Evolutionary conservation across 2,797 vertebrate genomes (phyloP).

Genomic region (Denticeps clupeoides): DNA sequence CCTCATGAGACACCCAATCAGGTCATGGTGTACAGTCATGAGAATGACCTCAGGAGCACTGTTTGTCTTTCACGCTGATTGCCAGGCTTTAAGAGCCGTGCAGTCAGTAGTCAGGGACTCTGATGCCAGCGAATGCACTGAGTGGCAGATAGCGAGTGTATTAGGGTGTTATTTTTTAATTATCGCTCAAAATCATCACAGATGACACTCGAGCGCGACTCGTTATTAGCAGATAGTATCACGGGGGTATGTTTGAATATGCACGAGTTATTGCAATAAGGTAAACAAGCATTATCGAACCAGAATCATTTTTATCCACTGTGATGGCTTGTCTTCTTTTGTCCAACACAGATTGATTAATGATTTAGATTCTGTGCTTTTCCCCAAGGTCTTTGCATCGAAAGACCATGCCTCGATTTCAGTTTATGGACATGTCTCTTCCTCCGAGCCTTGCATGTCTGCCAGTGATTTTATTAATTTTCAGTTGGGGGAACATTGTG

Average conservation of each 20-base stretch:
- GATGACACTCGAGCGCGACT: not conserved
- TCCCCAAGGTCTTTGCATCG: too few species aligned
- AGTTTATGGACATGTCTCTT: too few species aligned
- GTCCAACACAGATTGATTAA: too few species aligned
- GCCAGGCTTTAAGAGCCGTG: constrained; percentile 11
- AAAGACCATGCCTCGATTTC: too few species aligned
- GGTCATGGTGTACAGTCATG: constrained; percentile 43
- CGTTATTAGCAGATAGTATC: not conserved
- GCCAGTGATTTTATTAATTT: too few species aligned
- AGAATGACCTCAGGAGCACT: constrained; percentile 27
- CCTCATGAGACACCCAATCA: constrained; percentile 53
- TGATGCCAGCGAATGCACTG: not conserved
- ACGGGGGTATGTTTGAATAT: not conserved
- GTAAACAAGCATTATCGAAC: too few species aligned
- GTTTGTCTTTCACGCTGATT: constrained; percentile 16
- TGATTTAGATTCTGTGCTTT: too few species aligned
- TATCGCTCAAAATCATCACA: constrained; percentile 1
- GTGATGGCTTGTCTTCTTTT: too few species aligned
- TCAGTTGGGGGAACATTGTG: too few species aligned
- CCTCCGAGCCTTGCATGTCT: too few species aligned
- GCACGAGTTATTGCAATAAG: not conserved
- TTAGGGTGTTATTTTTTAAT: constrained; percentile 4
- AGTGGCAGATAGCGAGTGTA: too few species aligned
- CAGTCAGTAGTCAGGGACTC: constrained; percentile 1
- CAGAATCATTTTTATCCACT: too few species aligned